Evolutionary conservation across 2,888 invertebrate genomes (phyloP).

Genomic region (Tipula vernalis): DNA sequence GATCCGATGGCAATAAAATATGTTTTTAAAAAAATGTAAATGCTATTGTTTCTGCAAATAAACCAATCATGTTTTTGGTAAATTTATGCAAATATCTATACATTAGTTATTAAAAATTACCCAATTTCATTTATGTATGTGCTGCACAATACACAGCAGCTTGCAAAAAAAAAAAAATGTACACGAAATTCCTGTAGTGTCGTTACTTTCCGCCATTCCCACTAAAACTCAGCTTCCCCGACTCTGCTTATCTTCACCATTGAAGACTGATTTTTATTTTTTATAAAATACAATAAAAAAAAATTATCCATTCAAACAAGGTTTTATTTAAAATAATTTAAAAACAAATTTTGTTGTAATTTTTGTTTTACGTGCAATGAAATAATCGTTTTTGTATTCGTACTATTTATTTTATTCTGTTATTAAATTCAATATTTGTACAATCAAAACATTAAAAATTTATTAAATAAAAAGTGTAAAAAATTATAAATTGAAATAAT

Average conservation of each 20-base stretch:
- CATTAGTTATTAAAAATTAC: neutral
- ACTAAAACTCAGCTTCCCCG: neutral
- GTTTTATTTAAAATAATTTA: neutral
- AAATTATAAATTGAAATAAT: neutral
- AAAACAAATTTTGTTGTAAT: neutral
- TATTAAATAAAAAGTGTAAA: neutral
- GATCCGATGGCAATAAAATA: too few relatives aligned
- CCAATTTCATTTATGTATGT: neutral
- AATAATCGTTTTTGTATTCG: neutral
- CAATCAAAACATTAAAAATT: constrained; percentile 4
- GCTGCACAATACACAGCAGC: neutral
- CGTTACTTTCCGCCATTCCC: neutral
- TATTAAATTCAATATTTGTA: neutral
- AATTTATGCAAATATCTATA: neutral
- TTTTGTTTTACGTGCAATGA: neutral
- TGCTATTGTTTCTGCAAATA: neutral
- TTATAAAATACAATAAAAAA: neutral
- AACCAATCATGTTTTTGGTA: neutral
- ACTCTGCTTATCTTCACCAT: neutral
- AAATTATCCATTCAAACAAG: neutral
- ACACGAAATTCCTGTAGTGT: neutral
- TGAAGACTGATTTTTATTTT: neutral
- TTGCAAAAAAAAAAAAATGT: neutral
- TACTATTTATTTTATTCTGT: neutral
- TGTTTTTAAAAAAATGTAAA: too few relatives aligned